A percentile compares a stretch with the other conserved stretches of the same genome.
phyloP scores from a whole-genome alignment of 1,140 invertebrate genomes.

The Belonocnema kinseyi region DNA sequence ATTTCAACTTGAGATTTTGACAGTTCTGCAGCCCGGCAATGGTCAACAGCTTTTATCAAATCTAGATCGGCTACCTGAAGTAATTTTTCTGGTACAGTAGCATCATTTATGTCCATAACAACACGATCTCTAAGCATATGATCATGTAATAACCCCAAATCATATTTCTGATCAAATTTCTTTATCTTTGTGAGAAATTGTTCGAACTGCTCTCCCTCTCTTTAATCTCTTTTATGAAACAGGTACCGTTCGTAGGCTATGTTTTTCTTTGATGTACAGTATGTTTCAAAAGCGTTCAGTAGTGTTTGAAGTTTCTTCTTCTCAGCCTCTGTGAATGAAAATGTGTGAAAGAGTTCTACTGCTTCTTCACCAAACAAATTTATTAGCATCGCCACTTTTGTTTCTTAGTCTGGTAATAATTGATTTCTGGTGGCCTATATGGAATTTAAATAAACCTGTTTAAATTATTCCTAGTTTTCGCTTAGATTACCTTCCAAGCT shows the following conservation, averaged over 20 bases:
- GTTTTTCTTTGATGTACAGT: constrained; percentile 47
- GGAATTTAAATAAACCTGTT: constrained; percentile 47
- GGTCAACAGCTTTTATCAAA: too few species aligned
- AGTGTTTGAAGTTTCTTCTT: constrained; percentile 42
- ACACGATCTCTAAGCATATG: constrained; percentile 58
- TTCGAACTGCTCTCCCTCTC: constrained; percentile 55
- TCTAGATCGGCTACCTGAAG: too few species aligned
- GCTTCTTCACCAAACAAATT: constrained; percentile 54
- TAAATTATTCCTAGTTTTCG: constrained; percentile 51
- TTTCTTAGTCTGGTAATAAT: constrained; percentile 42
- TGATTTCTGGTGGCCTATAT: constrained; percentile 44
- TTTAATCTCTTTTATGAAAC: constrained; percentile 46
- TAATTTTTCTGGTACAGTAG: constrained; percentile 56
- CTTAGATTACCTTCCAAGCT: constrained; percentile 41
- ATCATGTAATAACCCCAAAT: constrained; percentile 48
- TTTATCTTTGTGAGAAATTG: constrained; percentile 47
- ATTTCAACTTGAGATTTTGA: too few species aligned
- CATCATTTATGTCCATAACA: constrained; percentile 53
- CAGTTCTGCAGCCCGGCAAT: too few species aligned
- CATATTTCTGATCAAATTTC: constrained; percentile 46
- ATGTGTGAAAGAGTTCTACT: constrained; percentile 54
- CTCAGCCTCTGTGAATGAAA: constrained; percentile 44
- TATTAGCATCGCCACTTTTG: constrained; percentile 54
- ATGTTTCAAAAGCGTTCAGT: constrained; percentile 43
- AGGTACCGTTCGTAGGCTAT: constrained; percentile 43